Evolutionary conservation across 2,113 vertebrate genomes (phyloP), one percentile per base, ranked within the genome.

Genomic region (Psilopsiagon aymara): DNA sequence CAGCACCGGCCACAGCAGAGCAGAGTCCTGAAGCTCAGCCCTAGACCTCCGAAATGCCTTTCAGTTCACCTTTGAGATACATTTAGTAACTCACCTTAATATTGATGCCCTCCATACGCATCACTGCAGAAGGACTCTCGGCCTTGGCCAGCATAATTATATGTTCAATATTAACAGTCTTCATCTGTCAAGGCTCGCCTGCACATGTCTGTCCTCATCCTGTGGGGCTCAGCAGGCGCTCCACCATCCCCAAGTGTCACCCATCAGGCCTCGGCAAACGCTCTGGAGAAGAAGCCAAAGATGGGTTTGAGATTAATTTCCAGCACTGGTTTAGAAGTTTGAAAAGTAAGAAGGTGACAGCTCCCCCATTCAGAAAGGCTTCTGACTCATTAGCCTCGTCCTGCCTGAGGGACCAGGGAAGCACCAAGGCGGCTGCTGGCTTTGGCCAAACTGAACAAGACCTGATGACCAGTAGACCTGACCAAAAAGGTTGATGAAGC

Each of bases 1-100:
- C 11, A 0, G 39, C 1, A 0, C 28, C 1, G 4, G 28, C 52
- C 3, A 0, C 0, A 0, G 68, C 63, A 46, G 0, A 0, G 43
- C 64, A 84, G 39, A 60, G 35, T 55, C 81, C 66, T 11, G 2
- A 21, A 91, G 39, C 60, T 29, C 82, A 85, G 46, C 21, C 39
- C 39, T 7, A 29, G 60, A 17, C 80, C 86, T 88, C 86, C 35
- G 7, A 29, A 88, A 94, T 0, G 96, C 82, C 96, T 97, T 97
- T 96, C 88, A 96, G 73, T 71, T 97, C 95, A 95, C 95, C 96
- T 97, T 18, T 93, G 62, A 92, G 95, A 95, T 14, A 96, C 95
- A 93, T 97, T 95, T 96, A 97, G 92, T 82, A 96, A 96, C 95
- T 90, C 11, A 0, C 76, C 95, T 96, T 90, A 96, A 97, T 96